Evolutionary conservation across 2,888 invertebrate genomes (phyloP), one percentile per base, ranked within the genome.

Genomic region (Pyrochroa serraticornis): DNA sequence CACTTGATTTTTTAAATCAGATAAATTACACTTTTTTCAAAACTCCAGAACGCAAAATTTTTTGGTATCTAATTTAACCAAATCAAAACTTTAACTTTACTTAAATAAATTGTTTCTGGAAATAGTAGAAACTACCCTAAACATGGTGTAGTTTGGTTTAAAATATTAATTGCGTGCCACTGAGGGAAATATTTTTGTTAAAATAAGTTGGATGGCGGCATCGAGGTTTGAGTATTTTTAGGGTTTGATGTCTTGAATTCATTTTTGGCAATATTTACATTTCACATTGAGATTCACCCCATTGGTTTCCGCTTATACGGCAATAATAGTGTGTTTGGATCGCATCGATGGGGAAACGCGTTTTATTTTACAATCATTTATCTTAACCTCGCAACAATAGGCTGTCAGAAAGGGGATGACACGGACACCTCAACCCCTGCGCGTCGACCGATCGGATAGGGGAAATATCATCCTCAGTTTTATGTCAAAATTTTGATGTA

Each of bases 341-440:
- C 51, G 68, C 63, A 64, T 62, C 63, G 66, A 65, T 66, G 60
- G 70, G 67, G 67, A 65, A 65, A 67, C 67, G 67, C 71, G 73
- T 78, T 78, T 77, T 77, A 77, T 78, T 77, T 77, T 76, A 74
- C 74, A 77, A 76, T 77, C 77, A 78, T 78, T 78, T 78, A 78
- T 78, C 78, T 78, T 77, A 72, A 72, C 72, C 75, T 75, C 74
- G 71, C 76, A 78, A 78, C 78, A 78, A 78, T 78, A 73, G 73
- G 73, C 74, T 78, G 75, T 75, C 76, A 77, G 70, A 75, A 72
- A 71, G 71, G 76, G 77, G 76, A 77, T 78, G 77, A 77, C 74
- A 75, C 71, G 71, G 69, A 73, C 70, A 70, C 73, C 73, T 72
- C 70, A 65, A 60, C 67, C 68, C 69, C 69, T 46, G 31, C 44